Evolutionary conservation across 2,888 invertebrate species (phyloP), one percentile per base, ranked within the genome.

Genomic region (Agriopis aurantiaria): DNA sequence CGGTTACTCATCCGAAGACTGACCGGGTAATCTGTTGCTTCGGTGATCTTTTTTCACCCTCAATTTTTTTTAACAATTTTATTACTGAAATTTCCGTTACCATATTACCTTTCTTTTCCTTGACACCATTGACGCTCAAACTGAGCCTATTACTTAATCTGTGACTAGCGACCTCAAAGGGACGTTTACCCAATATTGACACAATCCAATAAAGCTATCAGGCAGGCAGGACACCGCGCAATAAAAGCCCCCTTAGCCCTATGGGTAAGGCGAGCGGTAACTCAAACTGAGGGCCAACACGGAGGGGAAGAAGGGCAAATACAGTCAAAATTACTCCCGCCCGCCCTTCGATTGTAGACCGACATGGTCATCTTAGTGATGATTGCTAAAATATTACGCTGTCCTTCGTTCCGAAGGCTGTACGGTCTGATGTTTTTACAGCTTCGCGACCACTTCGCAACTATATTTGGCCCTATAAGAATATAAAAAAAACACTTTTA

Each of bases 171-270:
- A 41, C 14, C 63, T 53, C 60, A 56, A 65, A 52, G 69, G 68
- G 65, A 65, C n/a, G 57, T 65, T 51, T 0, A 23, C 7, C 40
- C 17, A 69, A 69, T 69, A 65, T 66, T 71, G 59, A 41, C 63
- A 43, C n/a, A 62, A 33, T 51, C 53, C 58, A 23, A 59, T 64
- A 61, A 65, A 61, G 17, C 55, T 33, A 64, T 64, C 53, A 48
- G 48, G 17, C 59, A 43, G 46, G 43, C 53, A 64, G 51, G 14
- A n/a, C 14, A 40, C 45, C 43, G 43, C 43, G 9, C 14, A 17
- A 59, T 69, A 64, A 65, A 23, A 69, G 41, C 41, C 41, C 48
- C 45, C 41, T 55, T 51, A 69, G 51, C 56, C n/a, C 61, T 8
- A 58, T 11, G 14, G n/a, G 48, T 14, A 48, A 8, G n/a, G 41